A percentile compares a stretch with the other conserved stretches of the same genome.
phyloP scores from a whole-genome alignment of 2,113 vertebrate species.

The Syngnathus floridae region DNA sequence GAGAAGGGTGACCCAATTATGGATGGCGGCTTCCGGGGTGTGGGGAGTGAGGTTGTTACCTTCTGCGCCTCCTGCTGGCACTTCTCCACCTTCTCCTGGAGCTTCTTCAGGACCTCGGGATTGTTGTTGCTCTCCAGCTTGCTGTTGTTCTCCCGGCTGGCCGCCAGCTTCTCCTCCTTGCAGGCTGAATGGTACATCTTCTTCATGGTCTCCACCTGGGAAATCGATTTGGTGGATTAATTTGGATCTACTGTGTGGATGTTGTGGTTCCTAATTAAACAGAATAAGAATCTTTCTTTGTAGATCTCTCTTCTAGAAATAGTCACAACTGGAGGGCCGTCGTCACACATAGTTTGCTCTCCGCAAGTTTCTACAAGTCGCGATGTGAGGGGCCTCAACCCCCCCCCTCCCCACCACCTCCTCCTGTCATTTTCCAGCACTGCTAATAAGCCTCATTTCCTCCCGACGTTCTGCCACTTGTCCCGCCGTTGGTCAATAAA shows the following conservation, averaged over 20 bases:
- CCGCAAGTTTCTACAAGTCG: too few species aligned
- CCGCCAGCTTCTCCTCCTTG: constrained; percentile 91
- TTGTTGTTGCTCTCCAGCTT: constrained; percentile 88
- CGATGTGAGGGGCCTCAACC: background rate
- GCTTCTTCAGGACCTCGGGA: constrained; percentile 88
- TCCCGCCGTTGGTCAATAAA: constrained; percentile 36
- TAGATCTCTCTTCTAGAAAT: too few species aligned
- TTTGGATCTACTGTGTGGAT: too few species aligned
- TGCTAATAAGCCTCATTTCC: constrained; percentile 51
- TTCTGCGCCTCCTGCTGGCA: constrained; percentile 92
- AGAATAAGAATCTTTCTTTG: too few species aligned
- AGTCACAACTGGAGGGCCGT: too few species aligned
- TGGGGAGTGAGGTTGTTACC: constrained; percentile 60
- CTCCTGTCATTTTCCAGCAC: constrained; percentile 11
- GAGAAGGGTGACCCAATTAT: background rate
- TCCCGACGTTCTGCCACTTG: constrained; percentile 11
- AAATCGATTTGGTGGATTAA: background rate
- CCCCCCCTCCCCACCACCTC: background rate
- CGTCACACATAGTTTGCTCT: background rate
- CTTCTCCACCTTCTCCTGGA: constrained; percentile 97
- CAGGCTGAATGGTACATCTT: constrained; percentile 89
- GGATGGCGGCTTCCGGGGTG: too few species aligned
- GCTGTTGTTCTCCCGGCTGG: constrained; percentile 85
- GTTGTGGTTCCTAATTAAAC: too few species aligned
- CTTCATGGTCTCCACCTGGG: constrained; percentile 85